phyloP scores from a whole-genome alignment of 2,888 invertebrate species.

The Anagyrus pseudococci region DNA sequence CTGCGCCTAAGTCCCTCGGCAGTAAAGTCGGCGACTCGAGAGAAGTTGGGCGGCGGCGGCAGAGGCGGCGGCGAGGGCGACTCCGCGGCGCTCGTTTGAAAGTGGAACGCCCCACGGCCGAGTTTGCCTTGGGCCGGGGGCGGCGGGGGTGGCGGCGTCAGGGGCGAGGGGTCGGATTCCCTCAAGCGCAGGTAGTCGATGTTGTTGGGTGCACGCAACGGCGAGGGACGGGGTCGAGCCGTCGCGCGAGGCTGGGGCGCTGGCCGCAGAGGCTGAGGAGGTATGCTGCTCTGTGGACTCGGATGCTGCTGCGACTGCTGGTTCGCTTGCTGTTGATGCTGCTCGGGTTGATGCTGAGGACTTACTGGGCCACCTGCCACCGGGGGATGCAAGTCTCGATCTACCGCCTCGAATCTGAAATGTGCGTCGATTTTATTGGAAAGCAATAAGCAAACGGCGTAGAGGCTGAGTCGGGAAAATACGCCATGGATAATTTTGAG shows the following conservation, averaged over 20 bases:
- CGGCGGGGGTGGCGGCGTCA: constrained; percentile 54
- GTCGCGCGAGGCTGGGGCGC: constrained; percentile 63
- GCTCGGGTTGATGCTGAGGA: constrained; percentile 1
- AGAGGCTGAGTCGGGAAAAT: too few relatives aligned
- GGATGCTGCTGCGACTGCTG: constrained; percentile 3
- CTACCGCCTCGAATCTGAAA: constrained; percentile 58
- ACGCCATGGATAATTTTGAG: too few relatives aligned
- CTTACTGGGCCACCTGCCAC: neutral
- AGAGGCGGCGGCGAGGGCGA: constrained; percentile 33
- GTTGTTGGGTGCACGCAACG: constrained; percentile 50
- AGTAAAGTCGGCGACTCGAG: neutral
- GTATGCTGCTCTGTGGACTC: constrained; percentile 58
- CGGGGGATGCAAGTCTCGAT: constrained; percentile 58
- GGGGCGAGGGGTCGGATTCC: constrained; percentile 51
- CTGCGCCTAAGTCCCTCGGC: constrained; percentile 3
- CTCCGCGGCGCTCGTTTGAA: constrained; percentile 21
- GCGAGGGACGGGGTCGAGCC: constrained; percentile 56
- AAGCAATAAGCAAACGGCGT: too few relatives aligned
- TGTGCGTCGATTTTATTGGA: too few relatives aligned
- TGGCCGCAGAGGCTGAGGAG: constrained; percentile 72
- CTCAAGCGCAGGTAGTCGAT: constrained; percentile 52
- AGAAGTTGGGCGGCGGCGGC: constrained; percentile 21
- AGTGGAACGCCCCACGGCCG: constrained; percentile 14
- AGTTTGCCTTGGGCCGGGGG: constrained; percentile 25
- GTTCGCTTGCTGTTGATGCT: neutral